phyloP scores from a whole-genome alignment of 2,113 vertebrate genomes.

The Regulus satrapa region DNA sequence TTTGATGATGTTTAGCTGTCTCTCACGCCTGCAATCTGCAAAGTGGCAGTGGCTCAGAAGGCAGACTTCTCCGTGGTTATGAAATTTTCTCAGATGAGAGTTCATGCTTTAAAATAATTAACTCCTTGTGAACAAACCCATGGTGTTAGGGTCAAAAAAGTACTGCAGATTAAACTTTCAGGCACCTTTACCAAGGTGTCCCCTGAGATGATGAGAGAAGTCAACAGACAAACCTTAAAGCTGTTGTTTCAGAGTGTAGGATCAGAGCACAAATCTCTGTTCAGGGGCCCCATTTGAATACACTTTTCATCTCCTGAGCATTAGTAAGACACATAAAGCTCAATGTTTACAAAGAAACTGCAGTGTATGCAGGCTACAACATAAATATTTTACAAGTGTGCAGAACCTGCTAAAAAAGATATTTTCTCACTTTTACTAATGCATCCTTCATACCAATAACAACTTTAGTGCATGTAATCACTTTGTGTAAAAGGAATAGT shows the following conservation, averaged over 20 bases:
- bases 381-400: constrained; percentile 4
- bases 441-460: background rate
- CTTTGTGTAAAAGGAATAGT: background rate
- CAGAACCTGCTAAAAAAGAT: background rate
- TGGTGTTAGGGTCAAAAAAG: background rate
- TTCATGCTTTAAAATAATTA: background rate
- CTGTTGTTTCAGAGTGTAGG: background rate
- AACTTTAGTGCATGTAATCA: background rate
- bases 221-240: background rate
- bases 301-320: background rate
- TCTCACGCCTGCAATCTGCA: background rate
- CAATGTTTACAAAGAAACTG: background rate
- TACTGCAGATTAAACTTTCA: background rate
- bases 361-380: background rate
- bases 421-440: constrained; percentile 23
- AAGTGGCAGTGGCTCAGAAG: background rate
- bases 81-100: background rate
- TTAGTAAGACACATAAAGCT: background rate
- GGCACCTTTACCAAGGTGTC: background rate
- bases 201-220: background rate
- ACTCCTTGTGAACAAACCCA: background rate
- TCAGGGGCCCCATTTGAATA: background rate
- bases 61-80: background rate
- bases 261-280: background rate
- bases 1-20: background rate